Evolutionary conservation across 2,888 invertebrate genomes (phyloP).

Genomic region (Electrophaes corylata): DNA sequence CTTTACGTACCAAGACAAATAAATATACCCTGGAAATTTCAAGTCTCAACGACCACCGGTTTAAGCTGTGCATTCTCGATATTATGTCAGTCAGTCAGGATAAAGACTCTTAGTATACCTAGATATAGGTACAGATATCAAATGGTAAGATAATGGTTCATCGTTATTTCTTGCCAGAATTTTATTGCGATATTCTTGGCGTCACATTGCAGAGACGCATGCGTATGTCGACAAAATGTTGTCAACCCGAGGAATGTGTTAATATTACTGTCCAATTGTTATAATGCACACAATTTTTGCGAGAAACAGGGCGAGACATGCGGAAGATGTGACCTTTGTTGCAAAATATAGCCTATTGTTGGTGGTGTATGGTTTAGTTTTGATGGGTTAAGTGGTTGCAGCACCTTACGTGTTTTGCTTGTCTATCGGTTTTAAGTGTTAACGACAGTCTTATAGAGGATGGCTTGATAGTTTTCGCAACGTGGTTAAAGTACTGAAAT

Average conservation of each 20-base stretch:
- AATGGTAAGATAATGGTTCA: too few relatives aligned
- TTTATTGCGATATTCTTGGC: slow-evolving; percentile 12
- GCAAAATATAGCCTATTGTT: slow-evolving; percentile 41
- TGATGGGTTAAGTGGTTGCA: slow-evolving; percentile 42
- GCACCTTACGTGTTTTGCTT: slow-evolving; percentile 37
- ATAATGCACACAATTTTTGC: slow-evolving; percentile 70
- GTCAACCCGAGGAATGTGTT: slow-evolving; percentile 46
- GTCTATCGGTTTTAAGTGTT: slow-evolving; percentile 15
- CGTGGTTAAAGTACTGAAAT: background rate
- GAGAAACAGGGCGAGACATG: slow-evolving; percentile 71
- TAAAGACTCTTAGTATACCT: too few relatives aligned
- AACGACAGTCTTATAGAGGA: slow-evolving; percentile 20
- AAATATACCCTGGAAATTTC: too few relatives aligned
- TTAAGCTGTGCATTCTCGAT: too few relatives aligned
- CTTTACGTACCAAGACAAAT: too few relatives aligned
- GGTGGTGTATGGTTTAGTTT: slow-evolving; percentile 34
- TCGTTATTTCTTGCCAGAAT: background rate
- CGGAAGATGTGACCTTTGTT: slow-evolving; percentile 43
- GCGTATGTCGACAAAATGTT: slow-evolving; percentile 33
- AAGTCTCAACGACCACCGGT: too few relatives aligned
- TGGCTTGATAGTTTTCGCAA: slow-evolving; percentile 14
- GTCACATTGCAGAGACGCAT: slow-evolving; percentile 16
- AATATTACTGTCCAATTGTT: slow-evolving; percentile 52
- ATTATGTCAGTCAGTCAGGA: too few relatives aligned
- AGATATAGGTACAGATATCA: too few relatives aligned